Percentiles rank a stretch among this genome's conserved stretches.
These are phyloP conservation scores for Odontesthes bonariensis DNA, from an alignment of 2,113 vertebrate genomes.

Conservation along the genomic window DNA sequence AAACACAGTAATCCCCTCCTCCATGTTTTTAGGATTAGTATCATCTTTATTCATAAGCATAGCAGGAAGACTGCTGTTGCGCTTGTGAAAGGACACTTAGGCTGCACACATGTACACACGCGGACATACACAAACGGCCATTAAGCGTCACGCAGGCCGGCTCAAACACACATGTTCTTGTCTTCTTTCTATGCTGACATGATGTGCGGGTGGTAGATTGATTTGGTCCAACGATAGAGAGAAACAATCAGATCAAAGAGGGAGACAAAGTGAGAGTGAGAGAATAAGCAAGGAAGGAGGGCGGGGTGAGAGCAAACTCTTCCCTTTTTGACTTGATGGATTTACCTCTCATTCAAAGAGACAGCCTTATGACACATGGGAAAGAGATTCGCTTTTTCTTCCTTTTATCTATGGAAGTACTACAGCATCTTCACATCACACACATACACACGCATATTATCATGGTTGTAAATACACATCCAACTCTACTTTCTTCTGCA, in stretches of 20 bases:
- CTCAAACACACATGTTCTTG: constrained; percentile 41
- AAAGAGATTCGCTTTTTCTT: constrained; percentile 57
- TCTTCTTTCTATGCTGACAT: constrained; percentile 44
- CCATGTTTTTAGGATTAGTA: constrained; percentile 74
- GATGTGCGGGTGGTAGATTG: constrained; percentile 67
- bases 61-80: constrained; percentile 49
- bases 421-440: constrained; percentile 16
- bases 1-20: constrained; percentile 74
- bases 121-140: constrained; percentile 18
- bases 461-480: constrained; percentile 17
- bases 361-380: constrained; percentile 68
- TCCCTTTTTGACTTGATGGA: constrained; percentile 73
- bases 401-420: constrained; percentile 63
- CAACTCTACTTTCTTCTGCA: constrained; percentile 11
- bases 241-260: constrained; percentile 73
- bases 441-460: constrained; percentile 1
- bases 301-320: constrained; percentile 13
- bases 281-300: constrained; percentile 17
- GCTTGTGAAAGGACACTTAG: constrained; percentile 24
- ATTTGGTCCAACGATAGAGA: constrained; percentile 51
- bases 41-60: constrained; percentile 70
- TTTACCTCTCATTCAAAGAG: constrained; percentile 75
- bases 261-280: constrained; percentile 28
- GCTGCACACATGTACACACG: constrained; percentile 3
- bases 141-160: constrained; percentile 18